Evolutionary conservation across 2,797 vertebrate species (phyloP).

Genomic region (Catostomus latipinnis): DNA sequence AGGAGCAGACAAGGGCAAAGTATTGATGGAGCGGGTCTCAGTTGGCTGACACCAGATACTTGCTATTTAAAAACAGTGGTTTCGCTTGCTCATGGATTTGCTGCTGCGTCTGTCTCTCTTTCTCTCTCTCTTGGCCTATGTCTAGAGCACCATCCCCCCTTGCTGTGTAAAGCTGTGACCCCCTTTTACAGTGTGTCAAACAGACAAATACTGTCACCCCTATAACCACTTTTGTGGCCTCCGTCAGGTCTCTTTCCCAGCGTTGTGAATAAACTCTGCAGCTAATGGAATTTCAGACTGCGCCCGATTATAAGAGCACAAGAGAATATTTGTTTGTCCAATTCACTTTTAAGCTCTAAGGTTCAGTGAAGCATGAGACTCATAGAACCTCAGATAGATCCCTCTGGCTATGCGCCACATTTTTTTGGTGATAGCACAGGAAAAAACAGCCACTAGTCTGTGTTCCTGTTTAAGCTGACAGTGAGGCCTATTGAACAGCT

Average conservation of each 20-base stretch:
- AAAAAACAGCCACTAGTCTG: conserved; percentile 40
- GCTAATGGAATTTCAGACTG: conserved; percentile 72
- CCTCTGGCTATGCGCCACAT: conserved; percentile 71
- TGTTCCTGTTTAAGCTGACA: conserved; percentile 70
- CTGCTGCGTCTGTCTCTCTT: conserved; percentile 39
- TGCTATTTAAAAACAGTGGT: conserved; percentile 82
- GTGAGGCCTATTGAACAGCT: conserved; percentile 67
- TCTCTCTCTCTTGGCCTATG: conserved; percentile 22
- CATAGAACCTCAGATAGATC: conserved; percentile 57
- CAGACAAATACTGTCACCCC: conserved; percentile 75
- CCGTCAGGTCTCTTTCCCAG: conserved; percentile 70
- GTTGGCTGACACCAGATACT: conserved; percentile 79
- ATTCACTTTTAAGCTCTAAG: conserved; percentile 73
- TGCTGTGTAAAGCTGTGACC: conserved; percentile 57
- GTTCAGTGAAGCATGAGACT: conserved; percentile 71
- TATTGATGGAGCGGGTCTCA: conserved; percentile 77
- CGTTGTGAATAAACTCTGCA: conserved; percentile 71
- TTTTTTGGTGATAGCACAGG: conserved; percentile 22
- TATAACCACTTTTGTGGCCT: conserved; percentile 68
- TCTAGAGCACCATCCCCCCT: conserved; percentile 25
- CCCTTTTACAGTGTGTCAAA: conserved; percentile 76
- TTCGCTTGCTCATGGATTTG: conserved; percentile 82
- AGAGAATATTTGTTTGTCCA: conserved; percentile 61
- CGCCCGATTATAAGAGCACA: conserved; percentile 68
- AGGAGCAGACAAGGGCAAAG: conserved; percentile 82